Conservation (phyloP, 2,797 vertebrate genomes). For the Myotis daubentonii region DNA sequence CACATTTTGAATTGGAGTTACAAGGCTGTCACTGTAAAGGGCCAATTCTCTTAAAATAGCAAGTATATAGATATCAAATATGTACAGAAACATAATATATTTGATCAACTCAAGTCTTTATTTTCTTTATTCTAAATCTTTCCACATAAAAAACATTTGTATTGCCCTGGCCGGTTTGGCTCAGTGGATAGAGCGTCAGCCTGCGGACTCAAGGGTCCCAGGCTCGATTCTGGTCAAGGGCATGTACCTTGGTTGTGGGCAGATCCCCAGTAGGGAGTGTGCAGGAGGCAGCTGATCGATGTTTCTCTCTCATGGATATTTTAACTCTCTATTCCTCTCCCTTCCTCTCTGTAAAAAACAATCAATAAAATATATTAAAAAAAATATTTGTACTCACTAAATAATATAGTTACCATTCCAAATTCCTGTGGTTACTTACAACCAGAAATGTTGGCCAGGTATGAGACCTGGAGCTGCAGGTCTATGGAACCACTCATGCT, state of each 20-base stretch:
- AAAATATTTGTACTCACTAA: neutral
- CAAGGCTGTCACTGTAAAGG: neutral
- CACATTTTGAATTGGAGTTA: conserved; percentile 43
- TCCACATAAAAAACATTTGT: neutral
- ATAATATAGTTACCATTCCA: neutral
- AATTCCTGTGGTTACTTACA: neutral
- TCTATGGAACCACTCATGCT: neutral
- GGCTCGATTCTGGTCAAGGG: no score
- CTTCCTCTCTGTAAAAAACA: no score
- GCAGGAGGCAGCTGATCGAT: no score
- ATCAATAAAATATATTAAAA: neutral
- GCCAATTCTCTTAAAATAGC: conserved; percentile 8
- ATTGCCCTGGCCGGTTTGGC: neutral
- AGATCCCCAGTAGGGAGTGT: no score
- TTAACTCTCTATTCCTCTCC: no score
- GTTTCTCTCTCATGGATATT: no score
- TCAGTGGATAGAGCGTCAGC: no score
- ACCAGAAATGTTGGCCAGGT: neutral
- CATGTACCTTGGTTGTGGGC: no score
- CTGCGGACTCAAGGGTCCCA: no score
- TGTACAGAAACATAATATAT: neutral
- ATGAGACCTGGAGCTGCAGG: neutral
- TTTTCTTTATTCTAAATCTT: conserved; percentile 17
- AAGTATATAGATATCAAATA: neutral
- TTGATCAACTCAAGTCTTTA: neutral